Evolutionary conservation across 2,113 vertebrate genomes (phyloP).

Genomic region (Furnarius figulus): DNA sequence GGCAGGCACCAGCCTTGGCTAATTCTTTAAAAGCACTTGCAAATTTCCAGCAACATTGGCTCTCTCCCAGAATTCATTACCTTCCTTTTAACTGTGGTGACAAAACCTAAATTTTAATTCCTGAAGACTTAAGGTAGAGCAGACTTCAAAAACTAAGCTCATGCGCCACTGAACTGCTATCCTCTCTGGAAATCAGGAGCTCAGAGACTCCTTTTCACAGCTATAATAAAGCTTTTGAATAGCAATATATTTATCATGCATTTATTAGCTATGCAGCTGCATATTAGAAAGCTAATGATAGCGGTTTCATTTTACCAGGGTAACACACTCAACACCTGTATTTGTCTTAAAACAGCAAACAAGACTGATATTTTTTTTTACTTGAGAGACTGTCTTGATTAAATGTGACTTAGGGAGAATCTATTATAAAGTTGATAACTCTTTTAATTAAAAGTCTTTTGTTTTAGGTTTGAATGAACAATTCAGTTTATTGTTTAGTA

Average conservation of each 20-base stretch:
- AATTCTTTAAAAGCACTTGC: neutral
- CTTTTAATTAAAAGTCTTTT: neutral
- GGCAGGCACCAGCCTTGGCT: neutral
- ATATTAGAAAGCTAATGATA: neutral
- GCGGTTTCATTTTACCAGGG: too few relatives aligned
- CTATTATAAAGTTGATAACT: neutral
- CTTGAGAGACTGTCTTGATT: neutral
- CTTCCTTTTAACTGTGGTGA: neutral
- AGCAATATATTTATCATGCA: neutral
- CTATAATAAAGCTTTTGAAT: neutral
- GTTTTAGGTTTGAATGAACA: neutral
- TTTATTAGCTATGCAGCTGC: neutral
- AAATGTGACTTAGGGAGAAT: neutral
- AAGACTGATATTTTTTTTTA: neutral
- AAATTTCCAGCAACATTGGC: neutral
- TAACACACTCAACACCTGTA: neutral
- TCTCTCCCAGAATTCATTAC: neutral
- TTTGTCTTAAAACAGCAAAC: neutral
- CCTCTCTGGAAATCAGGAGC: neutral
- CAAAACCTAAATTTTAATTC: neutral
- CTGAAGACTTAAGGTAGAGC: neutral
- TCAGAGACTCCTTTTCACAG: neutral
- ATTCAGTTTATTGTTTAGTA: neutral
- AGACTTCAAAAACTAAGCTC: neutral
- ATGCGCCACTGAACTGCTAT: neutral